Conservation (phyloP, 2,888 invertebrate species). For the Idaea aversata region DNA sequence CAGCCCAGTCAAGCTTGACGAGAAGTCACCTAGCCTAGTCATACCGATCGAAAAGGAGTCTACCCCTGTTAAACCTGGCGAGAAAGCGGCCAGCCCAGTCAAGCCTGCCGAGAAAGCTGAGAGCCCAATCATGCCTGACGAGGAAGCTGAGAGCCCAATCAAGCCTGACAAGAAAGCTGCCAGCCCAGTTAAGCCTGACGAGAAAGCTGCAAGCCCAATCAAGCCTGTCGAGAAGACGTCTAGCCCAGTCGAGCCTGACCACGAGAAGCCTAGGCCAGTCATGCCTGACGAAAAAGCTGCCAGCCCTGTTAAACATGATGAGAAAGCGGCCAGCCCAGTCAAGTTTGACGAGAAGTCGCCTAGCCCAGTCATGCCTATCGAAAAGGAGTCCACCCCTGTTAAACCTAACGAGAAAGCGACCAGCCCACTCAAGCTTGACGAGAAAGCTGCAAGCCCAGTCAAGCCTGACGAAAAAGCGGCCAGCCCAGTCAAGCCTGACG, state of each 20-base stretch:
- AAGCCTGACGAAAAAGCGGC: too few relatives aligned
- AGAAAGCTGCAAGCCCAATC: constrained; percentile 4
- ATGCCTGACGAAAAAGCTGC: constrained; percentile 9
- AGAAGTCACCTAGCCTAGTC: constrained; percentile 13
- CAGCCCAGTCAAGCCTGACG: too few relatives aligned
- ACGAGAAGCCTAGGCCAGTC: background rate
- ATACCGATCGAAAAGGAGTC: too few relatives aligned
- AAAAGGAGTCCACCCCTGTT: too few relatives aligned
- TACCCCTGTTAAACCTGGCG: too few relatives aligned
- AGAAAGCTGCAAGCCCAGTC: too few relatives aligned
- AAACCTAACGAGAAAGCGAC: background rate
- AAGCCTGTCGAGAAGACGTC: constrained; percentile 2
- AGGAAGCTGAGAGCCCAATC: too few relatives aligned
- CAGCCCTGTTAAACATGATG: constrained; percentile 5
- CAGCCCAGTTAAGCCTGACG: constrained; percentile 9
- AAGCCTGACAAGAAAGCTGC: too few relatives aligned
- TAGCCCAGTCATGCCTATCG: background rate
- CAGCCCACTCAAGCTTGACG: background rate
- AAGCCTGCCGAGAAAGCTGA: too few relatives aligned
- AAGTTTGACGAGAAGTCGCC: background rate
- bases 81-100: too few relatives aligned
- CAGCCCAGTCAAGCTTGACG: constrained; percentile 15
- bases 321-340: constrained; percentile 12
- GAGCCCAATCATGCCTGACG: too few relatives aligned
- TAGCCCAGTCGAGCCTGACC: background rate